Evolutionary conservation across 2,797 vertebrate species (phyloP), one percentile per base, ranked within the genome.

Genomic region (Sebastolobus altivelis): DNA sequence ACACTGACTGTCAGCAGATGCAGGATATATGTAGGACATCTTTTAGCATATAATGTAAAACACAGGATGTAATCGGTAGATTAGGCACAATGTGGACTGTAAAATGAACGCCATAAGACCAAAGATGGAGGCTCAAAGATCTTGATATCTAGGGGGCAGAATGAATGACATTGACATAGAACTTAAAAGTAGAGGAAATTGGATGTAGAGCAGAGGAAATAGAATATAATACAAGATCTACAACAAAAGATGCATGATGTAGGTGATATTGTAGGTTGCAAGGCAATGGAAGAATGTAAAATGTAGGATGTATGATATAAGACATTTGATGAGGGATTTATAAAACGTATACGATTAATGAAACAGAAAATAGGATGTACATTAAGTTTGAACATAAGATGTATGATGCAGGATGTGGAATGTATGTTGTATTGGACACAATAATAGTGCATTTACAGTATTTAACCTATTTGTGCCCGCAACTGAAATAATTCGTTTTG

Each of bases 1-100:
- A 61, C 71, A 22, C 20, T 55, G 68, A 75, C 60, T 38, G 33
- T 70, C 16, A 60, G 56, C 33, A 78, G 22, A 72, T 72, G 37
- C 27, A 70, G 54, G 40, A 72, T 82, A 40, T 9, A 55, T 82
- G 52, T 9, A 55, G 20, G 22, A 35, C 14, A 35, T 18, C 4
- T 74, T 58, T 55, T 14, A 70, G 29, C 25, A 61, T 35, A 46
- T 46, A 14, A 72, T 62, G n/a, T 52, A 20, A 74, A 65, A 60
- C 16, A 33, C 9, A 38, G 13, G 29, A 37, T 40, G 16, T 74
- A 35, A 62, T 56, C 31, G n/a, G 56, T n/a, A 35, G 65, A 25
- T 10, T 6, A 58, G 37, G 40, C 13, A 20, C 4, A 56, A 22
- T 22, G 40, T 20, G 27, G 18, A 8, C 40, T 31, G 27, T 49